Percentiles rank a stretch among this genome's conserved stretches.
Evolutionary conservation across 2,113 vertebrate species (phyloP).

Genomic region (Hyaena hyaena): DNA sequence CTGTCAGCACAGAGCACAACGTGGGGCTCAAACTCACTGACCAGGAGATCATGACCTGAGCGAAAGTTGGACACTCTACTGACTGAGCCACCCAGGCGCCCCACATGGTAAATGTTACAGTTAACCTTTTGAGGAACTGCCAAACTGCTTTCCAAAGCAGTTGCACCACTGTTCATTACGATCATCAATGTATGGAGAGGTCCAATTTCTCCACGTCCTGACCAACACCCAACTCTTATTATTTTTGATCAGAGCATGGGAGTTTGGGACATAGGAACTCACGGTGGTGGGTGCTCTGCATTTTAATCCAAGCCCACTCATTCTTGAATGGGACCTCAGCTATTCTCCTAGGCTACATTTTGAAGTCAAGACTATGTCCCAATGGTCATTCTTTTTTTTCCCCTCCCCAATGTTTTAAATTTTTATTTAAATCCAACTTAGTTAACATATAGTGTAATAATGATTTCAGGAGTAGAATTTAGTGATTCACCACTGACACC

Average conservation of each 20-base stretch:
- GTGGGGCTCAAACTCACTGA: too few relatives aligned
- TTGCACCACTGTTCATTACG: not conserved
- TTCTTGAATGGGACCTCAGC: not conserved
- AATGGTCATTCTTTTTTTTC: not conserved
- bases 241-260: not conserved
- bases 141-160: not conserved
- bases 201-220: not conserved
- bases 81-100: too few relatives aligned
- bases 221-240: not conserved
- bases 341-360: not conserved
- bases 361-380: not conserved
- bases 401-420: too few relatives aligned
- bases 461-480: too few relatives aligned
- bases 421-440: too few relatives aligned
- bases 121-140: not conserved
- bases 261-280: not conserved
- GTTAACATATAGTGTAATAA: too few relatives aligned
- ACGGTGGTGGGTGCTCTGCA: not conserved
- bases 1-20: too few relatives aligned
- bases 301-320: constrained; percentile 20
- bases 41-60: too few relatives aligned
- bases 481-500: too few relatives aligned
- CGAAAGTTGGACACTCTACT: too few relatives aligned
- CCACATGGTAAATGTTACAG: not conserved
- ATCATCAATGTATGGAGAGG: not conserved